Percentiles rank a stretch among this genome's conserved stretches.
Conservation (phyloP, 2,797 vertebrate species). For the Intellagama lesueurii region DNA sequence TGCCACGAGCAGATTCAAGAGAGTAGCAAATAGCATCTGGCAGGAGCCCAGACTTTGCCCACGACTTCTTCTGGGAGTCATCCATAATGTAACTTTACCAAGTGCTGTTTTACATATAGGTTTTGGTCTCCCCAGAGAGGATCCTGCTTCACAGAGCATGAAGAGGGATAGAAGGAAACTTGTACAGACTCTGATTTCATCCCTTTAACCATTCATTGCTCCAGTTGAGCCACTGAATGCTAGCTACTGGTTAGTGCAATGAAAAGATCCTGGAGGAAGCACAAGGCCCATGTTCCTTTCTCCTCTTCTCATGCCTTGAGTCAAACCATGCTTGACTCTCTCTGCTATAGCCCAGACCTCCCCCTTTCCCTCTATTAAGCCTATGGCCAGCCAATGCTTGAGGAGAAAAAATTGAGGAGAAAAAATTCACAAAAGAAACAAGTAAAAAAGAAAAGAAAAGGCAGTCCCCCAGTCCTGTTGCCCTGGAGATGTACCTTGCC, state of each 20-base stretch:
- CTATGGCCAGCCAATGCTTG: not conserved
- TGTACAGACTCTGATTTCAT: not conserved
- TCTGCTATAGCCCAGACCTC: not conserved
- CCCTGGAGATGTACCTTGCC: conserved; percentile 84
- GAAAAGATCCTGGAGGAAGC: not conserved
- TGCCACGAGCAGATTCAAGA: not conserved
- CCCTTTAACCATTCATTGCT: not conserved
- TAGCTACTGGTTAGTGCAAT: not conserved
- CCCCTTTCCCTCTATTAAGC: not conserved
- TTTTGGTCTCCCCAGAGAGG: not conserved
- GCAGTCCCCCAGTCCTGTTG: too few species aligned
- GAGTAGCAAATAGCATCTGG: too few species aligned
- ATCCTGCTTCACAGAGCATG: not conserved
- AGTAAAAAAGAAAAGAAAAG: too few species aligned
- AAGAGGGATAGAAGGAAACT: not conserved
- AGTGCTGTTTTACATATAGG: too few species aligned
- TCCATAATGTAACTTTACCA: too few species aligned
- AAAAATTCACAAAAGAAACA: not conserved
- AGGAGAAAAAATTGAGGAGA: not conserved
- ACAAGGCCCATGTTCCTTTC: not conserved
- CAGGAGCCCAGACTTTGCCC: too few species aligned
- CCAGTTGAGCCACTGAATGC: not conserved
- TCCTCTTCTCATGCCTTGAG: not conserved
- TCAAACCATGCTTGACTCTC: not conserved
- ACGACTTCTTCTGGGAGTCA: not conserved